Conservation (phyloP, 2,113 vertebrate species). For the Scatophagus argus region DNA sequence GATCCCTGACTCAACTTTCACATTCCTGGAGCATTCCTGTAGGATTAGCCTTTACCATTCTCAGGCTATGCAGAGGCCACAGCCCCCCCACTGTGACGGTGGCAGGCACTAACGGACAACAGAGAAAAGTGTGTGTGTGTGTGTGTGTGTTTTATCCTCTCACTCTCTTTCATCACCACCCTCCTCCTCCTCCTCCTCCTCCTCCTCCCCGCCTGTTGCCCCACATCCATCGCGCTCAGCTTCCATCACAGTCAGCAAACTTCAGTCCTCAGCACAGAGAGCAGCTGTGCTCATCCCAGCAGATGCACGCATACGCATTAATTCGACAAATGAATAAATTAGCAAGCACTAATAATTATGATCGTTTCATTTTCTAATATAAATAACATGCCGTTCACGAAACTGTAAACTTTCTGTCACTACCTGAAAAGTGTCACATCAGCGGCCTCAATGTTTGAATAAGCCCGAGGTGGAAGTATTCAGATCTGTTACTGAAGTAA, state of each 20-base stretch:
- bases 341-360: neutral
- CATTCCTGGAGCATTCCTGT: conserved; percentile 81
- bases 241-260: conserved; percentile 57
- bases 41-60: conserved; percentile 83
- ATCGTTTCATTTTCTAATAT: neutral
- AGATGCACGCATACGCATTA: neutral
- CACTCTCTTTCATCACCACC: conserved; percentile 69
- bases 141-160: conserved; percentile 54
- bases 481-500: neutral
- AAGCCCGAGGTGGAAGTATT: neutral
- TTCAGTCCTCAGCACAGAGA: conserved; percentile 13
- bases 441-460: too few species aligned
- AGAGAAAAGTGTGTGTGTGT: conserved; percentile 57
- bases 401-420: too few species aligned
- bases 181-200: conserved; percentile 9
- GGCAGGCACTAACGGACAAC: conserved; percentile 76
- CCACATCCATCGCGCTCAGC: conserved; percentile 48
- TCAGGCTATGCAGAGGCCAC: conserved; percentile 76
- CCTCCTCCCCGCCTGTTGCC: conserved; percentile 42
- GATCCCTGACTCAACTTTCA: conserved; percentile 84
- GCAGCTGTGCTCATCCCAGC: conserved; percentile 4
- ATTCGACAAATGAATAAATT: conserved; percentile 11
- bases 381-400: neutral
- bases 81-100: conserved; percentile 79
- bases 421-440: too few species aligned